phyloP scores from a whole-genome alignment of 2,888 invertebrate genomes.

The Apodemia duryi region DNA sequence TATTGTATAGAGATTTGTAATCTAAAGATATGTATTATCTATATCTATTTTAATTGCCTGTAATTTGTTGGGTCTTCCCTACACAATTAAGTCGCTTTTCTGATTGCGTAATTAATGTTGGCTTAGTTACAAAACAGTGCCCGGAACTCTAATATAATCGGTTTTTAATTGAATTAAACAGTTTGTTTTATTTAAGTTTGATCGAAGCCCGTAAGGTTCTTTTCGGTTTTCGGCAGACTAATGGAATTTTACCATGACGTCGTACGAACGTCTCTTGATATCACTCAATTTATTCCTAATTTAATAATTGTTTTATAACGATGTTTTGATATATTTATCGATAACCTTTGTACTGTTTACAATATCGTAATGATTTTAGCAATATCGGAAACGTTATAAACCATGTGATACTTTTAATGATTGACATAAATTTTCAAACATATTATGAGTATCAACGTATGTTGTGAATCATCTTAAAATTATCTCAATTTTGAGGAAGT shows the following conservation, averaged over 20 bases:
- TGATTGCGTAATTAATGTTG: neutral
- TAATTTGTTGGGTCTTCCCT: slow-evolving; percentile 8
- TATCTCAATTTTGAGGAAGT: slow-evolving; percentile 10
- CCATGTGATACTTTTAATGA: neutral
- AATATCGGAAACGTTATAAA: slow-evolving; percentile 2
- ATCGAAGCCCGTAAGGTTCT: neutral
- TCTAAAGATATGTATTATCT: neutral
- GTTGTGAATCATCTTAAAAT: neutral
- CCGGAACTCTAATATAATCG: neutral
- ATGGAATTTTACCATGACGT: slow-evolving; percentile 5
- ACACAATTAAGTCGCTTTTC: neutral
- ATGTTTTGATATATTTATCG: neutral
- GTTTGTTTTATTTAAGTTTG: neutral
- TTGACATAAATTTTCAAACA: neutral
- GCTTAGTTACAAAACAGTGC: neutral
- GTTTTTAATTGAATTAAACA: neutral
- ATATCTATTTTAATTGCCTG: neutral
- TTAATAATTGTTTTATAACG: slow-evolving; percentile 14
- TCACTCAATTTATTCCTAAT: neutral
- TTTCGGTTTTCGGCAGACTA: neutral
- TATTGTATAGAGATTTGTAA: neutral
- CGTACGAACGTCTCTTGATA: neutral
- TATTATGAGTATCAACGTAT: neutral
- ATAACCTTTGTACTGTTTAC: slow-evolving; percentile 9
- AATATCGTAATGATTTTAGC: neutral